Evolutionary conservation across 2,113 vertebrate species (phyloP).

Genomic region (Leptobrachium leishanense): DNA sequence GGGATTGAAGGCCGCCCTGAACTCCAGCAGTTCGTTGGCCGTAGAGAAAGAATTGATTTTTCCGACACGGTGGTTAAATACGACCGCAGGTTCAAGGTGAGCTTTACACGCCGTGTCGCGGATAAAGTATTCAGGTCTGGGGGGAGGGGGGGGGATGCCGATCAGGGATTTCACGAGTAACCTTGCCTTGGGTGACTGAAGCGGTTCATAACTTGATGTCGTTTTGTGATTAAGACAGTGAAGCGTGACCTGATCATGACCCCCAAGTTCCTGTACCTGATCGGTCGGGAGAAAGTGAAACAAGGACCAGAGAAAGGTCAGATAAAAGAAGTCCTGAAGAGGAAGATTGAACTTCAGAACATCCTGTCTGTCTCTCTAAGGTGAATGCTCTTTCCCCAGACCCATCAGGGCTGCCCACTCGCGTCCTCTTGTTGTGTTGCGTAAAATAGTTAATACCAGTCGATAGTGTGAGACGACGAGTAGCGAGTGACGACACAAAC

Average conservation of each 20-base stretch:
- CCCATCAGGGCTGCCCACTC: no score
- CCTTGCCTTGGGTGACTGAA: no score
- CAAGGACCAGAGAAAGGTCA: slow-evolving; percentile 79
- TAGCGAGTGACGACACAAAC: no score
- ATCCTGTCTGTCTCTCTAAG: slow-evolving; percentile 78
- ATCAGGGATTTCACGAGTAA: no score
- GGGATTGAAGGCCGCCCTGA: slow-evolving; percentile 74
- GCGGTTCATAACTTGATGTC: neutral
- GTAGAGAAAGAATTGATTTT: slow-evolving; percentile 78
- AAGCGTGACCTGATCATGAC: slow-evolving; percentile 79
- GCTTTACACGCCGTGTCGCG: neutral
- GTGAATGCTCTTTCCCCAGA: slow-evolving; percentile 53
- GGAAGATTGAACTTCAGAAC: slow-evolving; percentile 72
- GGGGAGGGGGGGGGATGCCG: no score
- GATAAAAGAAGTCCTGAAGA: slow-evolving; percentile 77
- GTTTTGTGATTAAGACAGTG: slow-evolving; percentile 56
- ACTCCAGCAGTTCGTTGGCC: slow-evolving; percentile 75
- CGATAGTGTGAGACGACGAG: no score
- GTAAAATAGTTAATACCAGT: no score
- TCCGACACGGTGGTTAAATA: slow-evolving; percentile 75
- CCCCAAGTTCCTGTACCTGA: slow-evolving; percentile 75
- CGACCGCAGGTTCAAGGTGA: slow-evolving; percentile 78
- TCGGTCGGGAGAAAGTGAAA: slow-evolving; percentile 81
- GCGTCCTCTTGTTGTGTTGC: no score
- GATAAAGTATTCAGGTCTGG: no score